Conservation (phyloP, 2,797 vertebrate species). For the Cirrhinus molitorella region DNA sequence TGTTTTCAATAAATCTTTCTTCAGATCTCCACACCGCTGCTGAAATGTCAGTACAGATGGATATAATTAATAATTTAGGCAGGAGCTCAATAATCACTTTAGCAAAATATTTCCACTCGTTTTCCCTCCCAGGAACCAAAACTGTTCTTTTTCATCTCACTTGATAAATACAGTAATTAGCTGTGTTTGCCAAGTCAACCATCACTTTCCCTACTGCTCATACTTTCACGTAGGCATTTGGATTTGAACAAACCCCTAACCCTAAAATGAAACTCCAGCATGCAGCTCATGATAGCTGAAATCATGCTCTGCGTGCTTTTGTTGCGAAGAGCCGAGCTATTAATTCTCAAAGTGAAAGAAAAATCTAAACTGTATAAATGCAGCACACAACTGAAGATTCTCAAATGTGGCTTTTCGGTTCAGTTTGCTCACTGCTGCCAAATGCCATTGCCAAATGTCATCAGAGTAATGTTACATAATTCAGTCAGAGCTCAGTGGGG, state of each 20-base stretch:
- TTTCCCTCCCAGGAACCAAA: conserved; percentile 3
- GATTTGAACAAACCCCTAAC: not conserved
- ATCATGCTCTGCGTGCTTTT: not conserved
- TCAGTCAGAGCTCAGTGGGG: conserved; percentile 24
- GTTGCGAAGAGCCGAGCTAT: not conserved
- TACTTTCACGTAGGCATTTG: not conserved
- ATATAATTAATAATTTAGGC: conserved; percentile 35
- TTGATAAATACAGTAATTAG: conserved; percentile 24
- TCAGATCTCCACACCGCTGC: conserved; percentile 21
- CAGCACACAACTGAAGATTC: not conserved
- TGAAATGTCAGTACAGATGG: conserved; percentile 18
- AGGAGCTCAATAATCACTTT: conserved; percentile 24
- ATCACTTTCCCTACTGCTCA: not conserved
- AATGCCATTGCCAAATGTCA: conserved; percentile 42
- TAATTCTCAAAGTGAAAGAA: not conserved
- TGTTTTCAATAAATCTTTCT: conserved; percentile 28
- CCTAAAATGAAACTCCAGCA: not conserved
- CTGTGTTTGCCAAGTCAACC: conserved; percentile 12
- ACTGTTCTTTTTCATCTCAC: conserved; percentile 18
- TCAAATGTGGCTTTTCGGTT: conserved; percentile 15
- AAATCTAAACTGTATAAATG: not conserved
- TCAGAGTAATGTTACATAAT: conserved; percentile 37
- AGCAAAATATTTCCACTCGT: conserved; percentile 10
- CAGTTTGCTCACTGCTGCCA: conserved; percentile 21
- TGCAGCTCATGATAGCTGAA: not conserved